A percentile compares a stretch with the other conserved stretches of the same genome.
phyloP scores from a whole-genome alignment of 2,113 vertebrate genomes.

The Corythornis cristatus region DNA sequence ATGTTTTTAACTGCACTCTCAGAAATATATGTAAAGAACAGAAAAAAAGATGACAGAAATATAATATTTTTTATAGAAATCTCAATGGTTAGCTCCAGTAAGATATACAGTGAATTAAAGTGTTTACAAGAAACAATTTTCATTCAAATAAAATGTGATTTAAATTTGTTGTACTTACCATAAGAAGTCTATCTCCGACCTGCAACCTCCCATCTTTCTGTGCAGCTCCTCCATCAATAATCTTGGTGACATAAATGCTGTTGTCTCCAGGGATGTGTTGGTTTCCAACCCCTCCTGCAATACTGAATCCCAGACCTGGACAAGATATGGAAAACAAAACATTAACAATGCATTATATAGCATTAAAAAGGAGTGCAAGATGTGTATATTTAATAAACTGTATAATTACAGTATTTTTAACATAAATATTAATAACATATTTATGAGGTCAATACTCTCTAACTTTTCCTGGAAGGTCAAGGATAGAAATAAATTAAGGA shows the following conservation, averaged over 20 bases:
- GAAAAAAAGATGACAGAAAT: background rate
- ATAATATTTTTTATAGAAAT: background rate
- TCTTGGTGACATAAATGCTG: constrained; percentile 97
- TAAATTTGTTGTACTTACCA: constrained; percentile 79
- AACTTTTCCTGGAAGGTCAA: background rate
- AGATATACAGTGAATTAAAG: background rate
- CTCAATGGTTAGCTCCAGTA: background rate
- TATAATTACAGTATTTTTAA: background rate
- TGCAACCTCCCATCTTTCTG: constrained; percentile 91
- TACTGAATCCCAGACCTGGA: constrained; percentile 95
- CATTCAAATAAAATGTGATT: background rate
- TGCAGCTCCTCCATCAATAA: constrained; percentile 95
- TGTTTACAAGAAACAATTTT: background rate
- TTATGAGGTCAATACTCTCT: background rate
- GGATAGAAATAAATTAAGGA: background rate
- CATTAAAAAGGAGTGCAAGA: background rate
- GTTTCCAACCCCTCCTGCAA: constrained; percentile 95
- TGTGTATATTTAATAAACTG: background rate
- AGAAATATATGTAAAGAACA: background rate
- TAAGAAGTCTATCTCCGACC: constrained; percentile 92
- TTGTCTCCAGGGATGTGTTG: constrained; percentile 99
- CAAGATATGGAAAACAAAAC: background rate
- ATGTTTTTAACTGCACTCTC: background rate
- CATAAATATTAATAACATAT: background rate
- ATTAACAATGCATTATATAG: background rate